A percentile compares a stretch with the other conserved stretches of the same genome.
Conservation (phyloP, 2,888 invertebrate species). For the Bombyx huttoni region DNA sequence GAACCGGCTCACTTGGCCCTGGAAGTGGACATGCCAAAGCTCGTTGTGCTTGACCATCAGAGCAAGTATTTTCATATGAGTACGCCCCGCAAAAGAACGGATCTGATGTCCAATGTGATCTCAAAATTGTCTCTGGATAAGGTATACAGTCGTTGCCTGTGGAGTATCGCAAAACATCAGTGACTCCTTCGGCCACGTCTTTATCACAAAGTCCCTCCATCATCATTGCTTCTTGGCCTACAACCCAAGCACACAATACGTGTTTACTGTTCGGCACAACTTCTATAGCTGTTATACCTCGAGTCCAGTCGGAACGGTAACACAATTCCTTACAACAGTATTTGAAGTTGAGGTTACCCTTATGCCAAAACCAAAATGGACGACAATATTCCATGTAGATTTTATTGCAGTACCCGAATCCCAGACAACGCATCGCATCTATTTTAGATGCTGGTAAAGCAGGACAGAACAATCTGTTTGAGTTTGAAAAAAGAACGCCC, state of each 20-base stretch:
- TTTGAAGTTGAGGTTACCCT: slow-evolving; percentile 75
- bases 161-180: slow-evolving; percentile 73
- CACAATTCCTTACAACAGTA: slow-evolving; percentile 70
- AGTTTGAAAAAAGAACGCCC: slow-evolving; percentile 79
- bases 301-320: slow-evolving; percentile 77
- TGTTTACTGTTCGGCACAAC: slow-evolving; percentile 79
- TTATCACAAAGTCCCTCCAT: slow-evolving; percentile 79
- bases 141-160: slow-evolving; percentile 76
- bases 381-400: slow-evolving; percentile 82
- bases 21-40: slow-evolving; percentile 77
- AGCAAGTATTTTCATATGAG: slow-evolving; percentile 65
- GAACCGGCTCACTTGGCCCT: slow-evolving; percentile 71
- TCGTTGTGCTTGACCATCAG: slow-evolving; percentile 39
- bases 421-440: slow-evolving; percentile 77
- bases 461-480: slow-evolving; percentile 79
- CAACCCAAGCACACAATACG: slow-evolving; percentile 79
- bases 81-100: slow-evolving; percentile 81
- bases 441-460: slow-evolving; percentile 78
- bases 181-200: slow-evolving; percentile 76
- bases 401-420: slow-evolving; percentile 83
- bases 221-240: slow-evolving; percentile 76
- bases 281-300: slow-evolving; percentile 78
- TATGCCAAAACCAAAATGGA: slow-evolving; percentile 81
- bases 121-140: slow-evolving; percentile 75
- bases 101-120: slow-evolving; percentile 82